Percentiles rank a stretch among this genome's conserved stretches.
These are phyloP conservation scores for Drosophila ogumai DNA, from an alignment of 1,140 invertebrate genomes.

Conservation along the genomic window DNA sequence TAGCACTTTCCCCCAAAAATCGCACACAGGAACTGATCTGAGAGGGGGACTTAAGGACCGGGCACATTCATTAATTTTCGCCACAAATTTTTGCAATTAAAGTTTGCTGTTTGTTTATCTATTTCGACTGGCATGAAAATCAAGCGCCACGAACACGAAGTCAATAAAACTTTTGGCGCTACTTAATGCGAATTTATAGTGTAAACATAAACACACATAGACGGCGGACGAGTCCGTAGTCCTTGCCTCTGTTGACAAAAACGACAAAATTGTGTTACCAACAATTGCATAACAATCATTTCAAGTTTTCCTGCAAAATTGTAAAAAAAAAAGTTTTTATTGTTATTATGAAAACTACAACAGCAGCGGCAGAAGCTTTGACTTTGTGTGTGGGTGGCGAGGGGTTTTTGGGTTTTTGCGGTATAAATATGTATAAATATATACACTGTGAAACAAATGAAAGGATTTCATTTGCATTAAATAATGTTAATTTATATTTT, in stretches of 20 bases:
- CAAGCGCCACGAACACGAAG: constrained; percentile 76
- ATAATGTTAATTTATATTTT: not conserved
- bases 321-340: constrained; percentile 80
- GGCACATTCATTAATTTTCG: constrained; percentile 76
- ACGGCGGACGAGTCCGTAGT: constrained; percentile 8
- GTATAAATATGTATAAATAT: constrained; percentile 32
- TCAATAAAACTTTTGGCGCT: constrained; percentile 82
- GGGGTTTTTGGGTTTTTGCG: constrained; percentile 52
- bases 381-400: constrained; percentile 36
- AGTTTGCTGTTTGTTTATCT: constrained; percentile 83
- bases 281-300: constrained; percentile 84
- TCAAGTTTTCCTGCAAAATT: constrained; percentile 83
- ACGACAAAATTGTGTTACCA: constrained; percentile 83
- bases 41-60: constrained; percentile 13
- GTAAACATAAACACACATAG: constrained; percentile 73
- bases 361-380: constrained; percentile 48
- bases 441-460: not conserved
- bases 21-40: constrained; percentile 1
- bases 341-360: constrained; percentile 82
- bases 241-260: constrained; percentile 59
- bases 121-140: constrained; percentile 71
- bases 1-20: constrained; percentile 32
- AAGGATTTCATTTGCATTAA: too few species aligned
- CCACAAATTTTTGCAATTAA: constrained; percentile 84
- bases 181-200: constrained; percentile 83